Percentiles rank a stretch among this genome's conserved stretches.
phyloP scores from a whole-genome alignment of 2,113 vertebrate genomes.

The Taxidea taxus region DNA sequence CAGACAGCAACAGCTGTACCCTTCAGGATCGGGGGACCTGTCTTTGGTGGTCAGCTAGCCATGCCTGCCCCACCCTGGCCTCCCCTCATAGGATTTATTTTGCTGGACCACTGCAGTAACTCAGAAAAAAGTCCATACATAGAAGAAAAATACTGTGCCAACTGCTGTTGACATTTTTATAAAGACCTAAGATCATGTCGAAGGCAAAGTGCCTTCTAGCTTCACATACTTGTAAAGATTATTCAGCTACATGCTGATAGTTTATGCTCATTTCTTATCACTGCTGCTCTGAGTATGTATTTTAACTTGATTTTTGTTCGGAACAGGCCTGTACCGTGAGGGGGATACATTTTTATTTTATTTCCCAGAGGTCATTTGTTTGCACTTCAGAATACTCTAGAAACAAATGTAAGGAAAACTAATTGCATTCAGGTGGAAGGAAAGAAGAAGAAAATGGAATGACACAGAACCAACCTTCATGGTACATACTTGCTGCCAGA shows the following conservation, averaged over 20 bases:
- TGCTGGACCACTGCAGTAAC: background rate
- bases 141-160: background rate
- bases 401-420: background rate
- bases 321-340: background rate
- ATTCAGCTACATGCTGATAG: background rate
- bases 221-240: background rate
- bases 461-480: background rate
- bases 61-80: background rate
- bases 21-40: background rate
- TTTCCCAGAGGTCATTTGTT: background rate
- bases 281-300: background rate
- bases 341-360: background rate
- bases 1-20: background rate
- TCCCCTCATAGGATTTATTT: background rate
- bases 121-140: background rate
- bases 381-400: background rate
- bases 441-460: background rate
- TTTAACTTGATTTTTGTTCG: background rate
- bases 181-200: background rate
- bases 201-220: background rate
- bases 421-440: background rate
- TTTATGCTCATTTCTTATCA: background rate
- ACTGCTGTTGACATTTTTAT: background rate
- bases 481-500: background rate
- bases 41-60: background rate